Evolutionary conservation across 2,888 invertebrate species (phyloP).

Genomic region (Saturnia japonica): DNA sequence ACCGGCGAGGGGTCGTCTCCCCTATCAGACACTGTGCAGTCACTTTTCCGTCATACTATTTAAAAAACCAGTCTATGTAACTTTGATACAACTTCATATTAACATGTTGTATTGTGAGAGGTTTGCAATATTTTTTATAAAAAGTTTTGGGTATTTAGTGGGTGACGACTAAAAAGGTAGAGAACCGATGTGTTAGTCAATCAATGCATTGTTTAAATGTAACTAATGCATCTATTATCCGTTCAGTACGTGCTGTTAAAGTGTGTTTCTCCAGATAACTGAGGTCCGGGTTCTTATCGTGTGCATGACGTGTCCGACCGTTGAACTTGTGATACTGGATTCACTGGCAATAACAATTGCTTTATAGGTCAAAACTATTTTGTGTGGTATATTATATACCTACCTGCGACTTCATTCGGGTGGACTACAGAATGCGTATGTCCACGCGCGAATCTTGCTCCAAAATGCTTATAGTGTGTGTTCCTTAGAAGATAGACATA

Average conservation of each 20-base stretch:
- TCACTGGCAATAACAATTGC: neutral
- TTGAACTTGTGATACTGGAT: neutral
- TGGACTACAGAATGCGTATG: too few relatives aligned
- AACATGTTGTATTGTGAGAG: too few relatives aligned
- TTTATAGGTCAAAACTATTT: slow-evolving; percentile 4
- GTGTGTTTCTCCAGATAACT: slow-evolving; percentile 9
- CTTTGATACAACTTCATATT: neutral
- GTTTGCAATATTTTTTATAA: neutral
- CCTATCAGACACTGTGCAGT: too few relatives aligned
- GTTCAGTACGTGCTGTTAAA: slow-evolving; percentile 6
- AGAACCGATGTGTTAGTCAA: neutral
- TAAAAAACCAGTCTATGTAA: neutral
- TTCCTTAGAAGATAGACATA: too few relatives aligned
- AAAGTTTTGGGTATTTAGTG: neutral
- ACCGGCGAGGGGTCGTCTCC: too few relatives aligned
- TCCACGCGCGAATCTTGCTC: too few relatives aligned
- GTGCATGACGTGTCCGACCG: neutral
- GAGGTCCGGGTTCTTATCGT: slow-evolving; percentile 23
- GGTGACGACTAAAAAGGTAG: neutral
- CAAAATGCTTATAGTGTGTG: too few relatives aligned
- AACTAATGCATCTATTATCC: neutral
- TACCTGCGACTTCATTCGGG: too few relatives aligned
- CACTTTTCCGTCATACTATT: too few relatives aligned
- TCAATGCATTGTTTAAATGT: neutral
- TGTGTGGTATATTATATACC: neutral